Base-by-base conservation (phyloP, 2,888 invertebrate species). In the Dilophus febrilis region DNA sequence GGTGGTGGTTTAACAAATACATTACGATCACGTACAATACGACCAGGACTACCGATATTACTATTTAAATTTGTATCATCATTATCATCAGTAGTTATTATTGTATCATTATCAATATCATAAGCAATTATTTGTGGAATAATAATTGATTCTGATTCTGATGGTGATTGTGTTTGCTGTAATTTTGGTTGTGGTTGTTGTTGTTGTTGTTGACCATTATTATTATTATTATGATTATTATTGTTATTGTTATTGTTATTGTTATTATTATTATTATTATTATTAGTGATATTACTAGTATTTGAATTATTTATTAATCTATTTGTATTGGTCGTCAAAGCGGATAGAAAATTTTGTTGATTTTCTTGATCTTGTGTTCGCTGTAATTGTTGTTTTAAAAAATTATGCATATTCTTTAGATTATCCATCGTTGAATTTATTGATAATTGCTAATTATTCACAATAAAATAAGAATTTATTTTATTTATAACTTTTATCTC, bases 11-110 rank as follows among this genome's bases (percentile, higher is more conserved):
- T 53, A 46, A 60, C 55, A 49, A 60, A 62, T 36, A 62, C 48
- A 54, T 62, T 61, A 42, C 62, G 56, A 53, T 62, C 62, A 45
- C 62, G 54, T 38, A 60, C 62, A 22, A 22, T 22, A 45, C 62
- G 54, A 50, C 59, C 59, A 44, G 61, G 61, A 53, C 61, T 61
- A 45, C 59, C 50, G 50, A 59, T 58, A 45, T 57, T 59, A 35
- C 59, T 48, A 28, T 27, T 32, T 40, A 56, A 56, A 13, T 29
- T 29, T 4, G 4, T 29, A 29, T 29, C 11, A 29, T 29, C 11
- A 29, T n/a, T 29, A 11, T 22, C 8, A 22, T 22, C 8, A 22
- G 4, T 22, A 22, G n/a, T 22, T 22, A 22, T 22, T 22, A 22
- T 22, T 22, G 8, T 28, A 16, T 36, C 28, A 16, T 18, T 37